Evolutionary conservation across 1,140 invertebrate genomes (phyloP), one percentile per base, ranked within the genome.

Genomic region (Mylabris phalerata): DNA sequence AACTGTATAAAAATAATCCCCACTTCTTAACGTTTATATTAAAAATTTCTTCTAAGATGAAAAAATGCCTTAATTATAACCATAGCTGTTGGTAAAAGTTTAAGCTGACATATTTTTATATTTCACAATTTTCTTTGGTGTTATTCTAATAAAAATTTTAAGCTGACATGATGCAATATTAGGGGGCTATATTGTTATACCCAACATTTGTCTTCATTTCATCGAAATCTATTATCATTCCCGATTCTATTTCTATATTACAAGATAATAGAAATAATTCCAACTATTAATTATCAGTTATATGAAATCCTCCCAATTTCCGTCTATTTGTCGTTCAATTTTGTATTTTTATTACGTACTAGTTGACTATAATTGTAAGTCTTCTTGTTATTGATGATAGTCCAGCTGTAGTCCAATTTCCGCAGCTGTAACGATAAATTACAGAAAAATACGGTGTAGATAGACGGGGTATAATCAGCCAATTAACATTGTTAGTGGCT

Each of bases 401-500:
- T 25, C 13, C 26, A 48, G 47, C 47, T 48, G 47, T 10, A 26
- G 24, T 52, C 45, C 45, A 52, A 52, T 52, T 52, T 52, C 50
- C 50, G 40, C 51, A 54, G 51, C 51, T 46, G 51, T 7, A 26
- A 45, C 27, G 40, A 54, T 25, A 54, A 54, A 45, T 54, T 50
- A 50, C 48, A 50, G 27, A 50, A 50, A 50, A 50, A 50, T 50
- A 50, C 32, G 24, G 24, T 13, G 40, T 13, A 50, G 32, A 26
- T 50, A 19, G 48, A 50, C 48, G 48, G 48, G 27, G 40, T 3
- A 26, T 50, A 54, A 54, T 44, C 41, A 54, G 40, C 32, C 50
- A 54, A 54, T 54, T 54, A 60, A 60, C 57, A 44, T 44, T 43
- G 39, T 19, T 43, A 27, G 40, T 43, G 50, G 60, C 47, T 46